Evolutionary conservation across 2,888 invertebrate species (phyloP).

Genomic region (Agrochola litura): DNA sequence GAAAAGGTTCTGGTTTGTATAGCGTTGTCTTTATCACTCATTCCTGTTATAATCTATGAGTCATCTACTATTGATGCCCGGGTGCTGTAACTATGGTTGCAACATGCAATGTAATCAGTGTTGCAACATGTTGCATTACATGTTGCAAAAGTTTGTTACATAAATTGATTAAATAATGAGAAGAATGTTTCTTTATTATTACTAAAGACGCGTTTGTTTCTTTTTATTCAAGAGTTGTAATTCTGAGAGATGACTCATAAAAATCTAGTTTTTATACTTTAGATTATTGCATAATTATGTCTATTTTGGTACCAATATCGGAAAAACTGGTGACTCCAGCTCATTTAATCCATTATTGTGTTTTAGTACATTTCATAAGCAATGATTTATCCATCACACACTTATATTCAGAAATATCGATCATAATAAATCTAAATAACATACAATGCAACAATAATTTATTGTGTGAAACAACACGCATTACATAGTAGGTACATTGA

Average conservation of each 20-base stretch:
- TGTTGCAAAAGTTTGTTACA: constrained; percentile 21
- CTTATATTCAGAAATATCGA: not conserved
- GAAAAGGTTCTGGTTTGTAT: not conserved
- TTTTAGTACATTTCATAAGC: constrained; percentile 1
- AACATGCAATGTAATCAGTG: not conserved
- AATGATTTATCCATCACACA: not conserved
- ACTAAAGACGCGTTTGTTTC: not conserved
- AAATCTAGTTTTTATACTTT: constrained; percentile 7
- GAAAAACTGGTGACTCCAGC: constrained; percentile 4
- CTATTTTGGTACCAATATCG: not conserved
- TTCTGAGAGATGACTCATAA: constrained; percentile 26
- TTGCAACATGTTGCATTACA: constrained; percentile 25
- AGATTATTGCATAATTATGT: constrained; percentile 7
- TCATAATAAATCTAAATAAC: not conserved
- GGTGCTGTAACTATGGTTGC: not conserved
- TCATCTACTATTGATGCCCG: not conserved
- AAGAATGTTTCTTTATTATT: constrained; percentile 7
- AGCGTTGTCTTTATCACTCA: not conserved
- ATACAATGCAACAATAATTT: not conserved
- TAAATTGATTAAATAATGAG: constrained; percentile 3
- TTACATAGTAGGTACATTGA: not conserved
- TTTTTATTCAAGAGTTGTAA: constrained; percentile 12
- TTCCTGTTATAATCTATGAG: not conserved
- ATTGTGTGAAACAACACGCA: constrained; percentile 1
- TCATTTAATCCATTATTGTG: constrained; percentile 1